These are phyloP conservation scores for Lapara coniferarum DNA, from an alignment of 2,888 invertebrate genomes.

Conservation along the genomic window DNA sequence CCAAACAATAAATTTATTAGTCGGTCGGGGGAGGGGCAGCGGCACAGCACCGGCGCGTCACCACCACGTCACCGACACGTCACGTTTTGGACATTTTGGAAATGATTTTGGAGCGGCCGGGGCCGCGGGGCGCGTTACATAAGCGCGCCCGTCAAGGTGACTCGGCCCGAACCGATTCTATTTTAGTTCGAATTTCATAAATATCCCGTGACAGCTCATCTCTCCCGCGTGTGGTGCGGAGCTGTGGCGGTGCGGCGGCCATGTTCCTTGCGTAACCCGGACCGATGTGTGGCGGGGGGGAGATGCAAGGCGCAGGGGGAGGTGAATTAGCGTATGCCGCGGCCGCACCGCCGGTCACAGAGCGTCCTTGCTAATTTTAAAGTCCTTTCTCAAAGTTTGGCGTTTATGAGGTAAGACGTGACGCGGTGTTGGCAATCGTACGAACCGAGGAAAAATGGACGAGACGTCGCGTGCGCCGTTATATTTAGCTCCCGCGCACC, in stretches of 20 bases:
- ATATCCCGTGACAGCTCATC: conserved; percentile 82
- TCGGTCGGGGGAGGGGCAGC: conserved; percentile 80
- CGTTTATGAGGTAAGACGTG: conserved; percentile 80
- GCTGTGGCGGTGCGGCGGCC: conserved; percentile 58
- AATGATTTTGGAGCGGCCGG: conserved; percentile 55
- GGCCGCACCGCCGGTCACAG: conserved; percentile 46
- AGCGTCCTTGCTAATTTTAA: conserved; percentile 81
- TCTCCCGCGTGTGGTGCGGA: conserved; percentile 73
- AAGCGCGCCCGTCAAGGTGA: conserved; percentile 80
- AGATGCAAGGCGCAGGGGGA: too few relatives aligned
- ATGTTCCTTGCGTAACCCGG: conserved; percentile 54
- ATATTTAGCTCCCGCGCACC: conserved; percentile 59
- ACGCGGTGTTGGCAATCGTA: conserved; percentile 76
- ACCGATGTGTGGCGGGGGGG: not conserved
- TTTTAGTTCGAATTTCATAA: conserved; percentile 83
- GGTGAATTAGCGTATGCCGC: too few relatives aligned
- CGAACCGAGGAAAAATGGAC: conserved; percentile 67
- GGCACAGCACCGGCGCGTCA: conserved; percentile 78
- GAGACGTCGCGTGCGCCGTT: conserved; percentile 52
- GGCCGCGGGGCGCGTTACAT: conserved; percentile 53
- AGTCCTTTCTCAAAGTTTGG: conserved; percentile 80
- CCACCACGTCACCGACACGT: conserved; percentile 74
- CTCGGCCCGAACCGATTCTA: conserved; percentile 78
- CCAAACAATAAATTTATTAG: conserved; percentile 84
- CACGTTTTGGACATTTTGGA: conserved; percentile 68